Base-by-base conservation (phyloP, 2,797 vertebrate species). In the Hypotaenidia okinawae region DNA sequence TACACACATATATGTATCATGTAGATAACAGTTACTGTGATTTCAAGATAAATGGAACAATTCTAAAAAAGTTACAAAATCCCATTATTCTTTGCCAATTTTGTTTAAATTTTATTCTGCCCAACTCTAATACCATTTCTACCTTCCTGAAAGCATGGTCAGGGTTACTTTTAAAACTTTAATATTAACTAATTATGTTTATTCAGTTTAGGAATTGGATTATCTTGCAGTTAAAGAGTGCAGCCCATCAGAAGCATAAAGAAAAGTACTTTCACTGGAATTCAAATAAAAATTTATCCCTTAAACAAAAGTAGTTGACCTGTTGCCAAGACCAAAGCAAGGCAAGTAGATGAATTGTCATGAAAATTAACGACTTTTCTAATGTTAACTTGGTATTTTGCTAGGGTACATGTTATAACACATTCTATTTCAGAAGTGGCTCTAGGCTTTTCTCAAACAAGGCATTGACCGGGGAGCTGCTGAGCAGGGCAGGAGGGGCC, bases 301-400 rank as follows among this genome's bases (percentile, higher is more conserved):
- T 89, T 75, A 51, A 84, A 68, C 27, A 58, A 69, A 47, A 13
- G 69, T 43, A 76, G 84, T 35, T 3, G 3, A 66, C 64, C 77
- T 73, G 63, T 64, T 62, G 66, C 84, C 80, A 64, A 35, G 74
- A 67, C 24, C 19, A 67, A 95, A 72, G 35, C 88, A 93, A 90
- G 54, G 81, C 66, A 61, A 75, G 78, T 66, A 43, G 74, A 83
- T 51, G 88, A 93, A 83, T 79, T 95, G 79, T 96, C 91, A 80
- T 87, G 87, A 93, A 96, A 90, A 83, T 89, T 69, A 94, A 52
- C 67, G 77, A 62, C 64, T 61, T 94, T 96, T 94, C 89, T 92
- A 91, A 91, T 67, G 61, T 84, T 86, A 19, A 88, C 61, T 72
- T 19, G 6, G 83, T 64, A 52, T 10, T 89, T 92, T 92, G 54